Evolutionary conservation across 2,888 invertebrate genomes (phyloP), one percentile per base, ranked within the genome.

Genomic region (Hybos culiciformis): DNA sequence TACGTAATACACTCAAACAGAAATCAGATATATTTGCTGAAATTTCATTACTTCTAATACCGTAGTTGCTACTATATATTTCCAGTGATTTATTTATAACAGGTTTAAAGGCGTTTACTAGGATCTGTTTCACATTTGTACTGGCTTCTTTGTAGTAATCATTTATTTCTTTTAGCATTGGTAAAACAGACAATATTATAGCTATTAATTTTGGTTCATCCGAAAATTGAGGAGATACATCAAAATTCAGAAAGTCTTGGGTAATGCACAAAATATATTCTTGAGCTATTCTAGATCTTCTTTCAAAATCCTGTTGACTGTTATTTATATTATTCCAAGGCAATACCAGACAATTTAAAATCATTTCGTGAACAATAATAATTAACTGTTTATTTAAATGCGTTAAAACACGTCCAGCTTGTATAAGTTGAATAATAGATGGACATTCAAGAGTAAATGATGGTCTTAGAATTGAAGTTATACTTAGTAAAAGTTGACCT

Each of bases 391-490:
- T 58, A 15, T 63, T 61, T 51, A 65, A 46, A 48, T 65, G 62
- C 17, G 57, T 52, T 23, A 66, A 48, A 11, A 56, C 56, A 18
- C 59, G 50, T 5, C 64, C 63, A 23, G 58, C 57, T 50, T 64
- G 64, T 46, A 66, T 53, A 14, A 66, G 53, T 46, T 58, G 60
- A 33, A 59, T 55, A 31, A 66, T 60, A 44, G 61, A 55, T 39
- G 60, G 57, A 51, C 61, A 59, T 49, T 66, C 64, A 43, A 67
- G 48, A 44, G 65, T 54, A 47, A 57, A 61, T 53, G 61, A 63
- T 48, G 66, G 66, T 47, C 66, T 57, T 57, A 66, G 61, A 56
- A 61, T 61, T 56, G 65, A 59, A 49, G 65, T 56, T 46, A 66
- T 62, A 42, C 60, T 63, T 31, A 67, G 53, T 45, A 67, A 53